phyloP scores from a whole-genome alignment of 2,797 vertebrate genomes.

The Limnodromus scolopaceus region DNA sequence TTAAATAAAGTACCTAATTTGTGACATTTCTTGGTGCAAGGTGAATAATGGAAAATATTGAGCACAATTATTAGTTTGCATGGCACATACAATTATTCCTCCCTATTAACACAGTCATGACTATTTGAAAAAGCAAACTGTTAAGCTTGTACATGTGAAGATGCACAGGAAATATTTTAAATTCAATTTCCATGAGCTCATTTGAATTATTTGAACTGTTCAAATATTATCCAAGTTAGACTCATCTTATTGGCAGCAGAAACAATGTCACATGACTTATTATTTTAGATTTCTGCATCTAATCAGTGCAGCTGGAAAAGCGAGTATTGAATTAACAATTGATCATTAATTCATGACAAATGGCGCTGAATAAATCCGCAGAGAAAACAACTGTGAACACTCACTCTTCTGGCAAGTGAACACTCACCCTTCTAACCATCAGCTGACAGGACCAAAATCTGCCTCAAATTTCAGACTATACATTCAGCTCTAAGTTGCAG shows the following conservation, averaged over 20 bases:
- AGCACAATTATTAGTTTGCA: background rate
- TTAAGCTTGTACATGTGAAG: background rate
- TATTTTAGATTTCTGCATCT: slow-evolving; percentile 51
- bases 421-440: background rate
- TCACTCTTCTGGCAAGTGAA: slow-evolving; percentile 57
- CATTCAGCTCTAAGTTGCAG: background rate
- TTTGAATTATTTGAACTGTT: slow-evolving; percentile 31
- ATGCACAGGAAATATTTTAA: slow-evolving; percentile 21
- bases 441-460: slow-evolving; percentile 40
- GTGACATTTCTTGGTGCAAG: background rate
- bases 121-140: slow-evolving; percentile 26
- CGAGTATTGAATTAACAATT: slow-evolving; percentile 66
- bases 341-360: slow-evolving; percentile 69
- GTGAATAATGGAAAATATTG: background rate
- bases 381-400: slow-evolving; percentile 43
- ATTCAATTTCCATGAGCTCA: slow-evolving; percentile 31
- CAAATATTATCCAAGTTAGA: slow-evolving; percentile 55
- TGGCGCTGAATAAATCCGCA: slow-evolving; percentile 45
- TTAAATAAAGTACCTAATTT: background rate
- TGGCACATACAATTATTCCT: background rate
- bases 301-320: slow-evolving; percentile 65
- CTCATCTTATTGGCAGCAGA: slow-evolving; percentile 63
- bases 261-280: slow-evolving; percentile 44
- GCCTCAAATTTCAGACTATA: slow-evolving; percentile 6
- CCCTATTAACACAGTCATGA: background rate